Evolutionary conservation across 2,113 vertebrate species (phyloP).

Genomic region (Numida meleagris): DNA sequence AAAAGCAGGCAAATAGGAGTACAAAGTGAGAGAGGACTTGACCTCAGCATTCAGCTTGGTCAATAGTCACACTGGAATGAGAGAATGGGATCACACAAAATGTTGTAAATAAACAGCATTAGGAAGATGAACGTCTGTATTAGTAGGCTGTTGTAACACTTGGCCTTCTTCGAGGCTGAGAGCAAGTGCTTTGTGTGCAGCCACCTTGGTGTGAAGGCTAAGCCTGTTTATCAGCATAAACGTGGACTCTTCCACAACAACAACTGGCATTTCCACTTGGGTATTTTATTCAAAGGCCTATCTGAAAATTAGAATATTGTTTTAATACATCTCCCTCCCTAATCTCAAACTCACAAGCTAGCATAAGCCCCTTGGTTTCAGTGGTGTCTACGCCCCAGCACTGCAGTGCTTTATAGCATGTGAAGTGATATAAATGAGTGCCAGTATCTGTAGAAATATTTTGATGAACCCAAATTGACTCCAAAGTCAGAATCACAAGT

Average conservation of each 20-base stretch:
- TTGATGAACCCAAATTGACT: background rate
- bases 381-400: fast-evolving
- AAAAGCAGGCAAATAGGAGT: background rate
- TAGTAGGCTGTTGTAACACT: background rate
- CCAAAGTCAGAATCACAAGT: background rate
- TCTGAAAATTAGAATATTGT: background rate
- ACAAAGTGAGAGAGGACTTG: background rate
- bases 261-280: background rate
- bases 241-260: background rate
- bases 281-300: background rate
- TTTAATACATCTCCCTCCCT: background rate
- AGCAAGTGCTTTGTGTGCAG: background rate
- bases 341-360: background rate
- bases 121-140: fast-evolving
- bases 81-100: background rate
- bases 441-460: background rate
- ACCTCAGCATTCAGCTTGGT: background rate
- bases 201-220: background rate
- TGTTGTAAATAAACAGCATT: background rate
- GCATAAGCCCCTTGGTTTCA: fast-evolving
- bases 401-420: background rate
- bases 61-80: background rate
- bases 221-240: background rate
- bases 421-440: background rate
- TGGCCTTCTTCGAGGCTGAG: background rate